Base-by-base conservation (phyloP, 2,888 invertebrate genomes). In the Andrena hattorfiana region DNA sequence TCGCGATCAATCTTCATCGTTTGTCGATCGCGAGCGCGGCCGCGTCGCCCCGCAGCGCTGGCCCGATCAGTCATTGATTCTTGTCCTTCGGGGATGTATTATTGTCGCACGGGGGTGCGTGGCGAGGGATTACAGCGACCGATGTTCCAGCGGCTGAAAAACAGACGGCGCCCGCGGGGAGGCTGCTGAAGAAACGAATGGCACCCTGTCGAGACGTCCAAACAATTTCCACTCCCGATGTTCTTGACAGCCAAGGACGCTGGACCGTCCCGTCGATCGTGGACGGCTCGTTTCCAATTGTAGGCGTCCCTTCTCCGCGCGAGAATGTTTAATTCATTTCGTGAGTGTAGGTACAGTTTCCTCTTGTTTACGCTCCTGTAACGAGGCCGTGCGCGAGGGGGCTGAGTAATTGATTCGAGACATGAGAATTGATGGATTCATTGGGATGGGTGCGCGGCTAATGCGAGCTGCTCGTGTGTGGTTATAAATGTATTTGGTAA, bases 1-100 rank as follows among this genome's bases (percentile, higher is more conserved):
- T 64, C 30, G 73, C 83, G 85, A 91, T 90, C 89, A 88, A 91
- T 91, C 90, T 90, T 90, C 90, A 90, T 91, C 87, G 87, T 83
- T 88, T 80, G 81, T 54, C 81, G 84, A 85, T 85, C 78, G 60
- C 66, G 51, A 42, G 48, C 32, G 60, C 66, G 51, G 42, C 30
- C 26, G 64, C 51, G 69, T 56, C 56, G 60, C 60, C 56, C n/a
- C 23, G 56, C 54, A 5, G 16, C 16, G 48, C 59, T 82, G 69
- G 78, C 79, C 63, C 83, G 85, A 87, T 87, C 83, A 83, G 79
- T 81, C 84, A 86, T 83, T 84, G 88, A 86, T 83, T 84, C 76
- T 73, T 75, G 75, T 79, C 84, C 75, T 67, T 68, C 63, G 74
- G 67, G 71, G 73, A 78, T 78, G 63, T 68, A 60, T 80, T 76